Percentiles rank a stretch among this genome's conserved stretches.
Conservation (phyloP, 2,888 invertebrate species). For the Pandemis heparana region DNA sequence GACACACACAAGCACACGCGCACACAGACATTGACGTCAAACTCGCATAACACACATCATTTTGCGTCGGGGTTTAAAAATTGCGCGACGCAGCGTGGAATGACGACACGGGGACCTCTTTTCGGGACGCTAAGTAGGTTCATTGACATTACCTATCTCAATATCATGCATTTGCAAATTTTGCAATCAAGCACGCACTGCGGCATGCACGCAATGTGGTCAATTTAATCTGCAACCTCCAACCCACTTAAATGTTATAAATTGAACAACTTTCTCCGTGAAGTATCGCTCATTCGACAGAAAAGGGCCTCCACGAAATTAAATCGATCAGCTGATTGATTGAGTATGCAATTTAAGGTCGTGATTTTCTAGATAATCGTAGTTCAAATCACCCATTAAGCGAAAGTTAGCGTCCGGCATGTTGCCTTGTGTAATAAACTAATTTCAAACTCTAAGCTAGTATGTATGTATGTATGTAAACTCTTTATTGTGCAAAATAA, state of each 20-base stretch:
- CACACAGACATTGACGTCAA: too few relatives aligned
- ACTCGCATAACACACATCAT: too few relatives aligned
- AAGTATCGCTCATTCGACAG: neutral
- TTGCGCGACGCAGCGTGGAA: neutral
- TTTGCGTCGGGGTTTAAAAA: neutral
- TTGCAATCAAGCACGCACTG: too few relatives aligned
- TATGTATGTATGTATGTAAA: too few relatives aligned
- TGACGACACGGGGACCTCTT: neutral
- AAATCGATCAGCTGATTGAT: neutral
- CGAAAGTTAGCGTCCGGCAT: neutral
- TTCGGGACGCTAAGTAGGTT: neutral
- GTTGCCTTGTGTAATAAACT: neutral
- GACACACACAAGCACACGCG: too few relatives aligned
- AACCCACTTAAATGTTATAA: neutral
- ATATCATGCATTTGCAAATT: neutral
- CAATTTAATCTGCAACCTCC: neutral
- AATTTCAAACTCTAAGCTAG: neutral
- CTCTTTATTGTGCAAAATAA: too few relatives aligned
- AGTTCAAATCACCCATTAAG: neutral
- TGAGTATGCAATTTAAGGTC: neutral
- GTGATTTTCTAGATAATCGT: neutral
- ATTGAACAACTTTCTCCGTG: conserved; percentile 1
- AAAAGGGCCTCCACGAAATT: neutral
- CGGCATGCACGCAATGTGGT: neutral
- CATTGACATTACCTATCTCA: neutral